These are phyloP conservation scores for Cygnus buccinator DNA, from an alignment of 2,113 vertebrate genomes.

Conservation along the genomic window DNA sequence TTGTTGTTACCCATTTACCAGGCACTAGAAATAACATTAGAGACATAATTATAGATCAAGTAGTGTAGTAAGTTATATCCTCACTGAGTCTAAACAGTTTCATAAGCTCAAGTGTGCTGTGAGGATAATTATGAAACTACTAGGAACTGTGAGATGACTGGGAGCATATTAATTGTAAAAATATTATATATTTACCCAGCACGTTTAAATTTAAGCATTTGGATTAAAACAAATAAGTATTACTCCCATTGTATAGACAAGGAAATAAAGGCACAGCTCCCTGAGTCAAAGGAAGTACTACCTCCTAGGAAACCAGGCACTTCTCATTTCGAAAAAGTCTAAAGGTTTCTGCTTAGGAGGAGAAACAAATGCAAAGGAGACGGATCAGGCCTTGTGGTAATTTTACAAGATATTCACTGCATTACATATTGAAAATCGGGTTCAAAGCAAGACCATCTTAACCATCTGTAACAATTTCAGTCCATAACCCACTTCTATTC, in stretches of 20 bases:
- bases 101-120: neutral
- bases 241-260: neutral
- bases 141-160: neutral
- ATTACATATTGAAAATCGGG: too few species aligned
- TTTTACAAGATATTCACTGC: rapidly evolving
- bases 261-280: neutral
- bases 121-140: neutral
- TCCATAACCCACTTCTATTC: neutral
- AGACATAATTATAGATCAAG: neutral
- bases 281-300: neutral
- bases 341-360: neutral
- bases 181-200: neutral
- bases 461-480: neutral
- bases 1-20: neutral
- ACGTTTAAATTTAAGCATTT: too few species aligned
- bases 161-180: neutral
- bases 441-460: neutral
- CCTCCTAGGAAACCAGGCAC: neutral
- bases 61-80: rapidly evolving
- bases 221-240: neutral
- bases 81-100: neutral
- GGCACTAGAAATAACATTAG: neutral
- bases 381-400: rapidly evolving
- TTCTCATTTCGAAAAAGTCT: too few species aligned
- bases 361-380: neutral